Base-by-base conservation (phyloP, 2,113 vertebrate species). In the Phalacrocorax aristotelis region DNA sequence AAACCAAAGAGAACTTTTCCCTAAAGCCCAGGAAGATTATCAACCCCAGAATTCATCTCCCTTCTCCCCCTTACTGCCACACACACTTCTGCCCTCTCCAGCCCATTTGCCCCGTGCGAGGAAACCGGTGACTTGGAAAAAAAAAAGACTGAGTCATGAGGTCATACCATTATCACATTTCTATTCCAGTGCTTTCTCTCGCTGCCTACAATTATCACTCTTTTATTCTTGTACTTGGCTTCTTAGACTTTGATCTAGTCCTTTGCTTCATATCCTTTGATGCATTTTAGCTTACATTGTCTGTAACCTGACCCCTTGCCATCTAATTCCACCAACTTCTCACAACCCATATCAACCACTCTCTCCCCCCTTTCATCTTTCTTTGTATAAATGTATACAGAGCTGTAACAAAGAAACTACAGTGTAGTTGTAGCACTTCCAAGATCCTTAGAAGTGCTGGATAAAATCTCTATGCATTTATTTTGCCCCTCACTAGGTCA, bases 221-320 rank as follows among this genome's bases (percentile, higher is more conserved):
- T 77, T 95, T 98, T 95, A 92, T 97, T 97, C 95, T 93, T 94
- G 94, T 87, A 93, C 94, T 96, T 95, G 93, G 96, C 95, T 97
- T 95, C 92, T 96, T 52, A 92, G 95, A 94, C 97, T 97, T 98
- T 98, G 97, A 98, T 98, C 96, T 95, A 57, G 93, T 95, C 95
- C 93, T 94, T 96, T 94, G 93, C 96, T 96, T 96, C 58, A 57
- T 95, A 65, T 32, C 95, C 96, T 98, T 97, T 97, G 97, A 98
- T 97, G 97, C 97, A 91, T 97, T 98, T 97, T 93, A 87, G 94
- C 95, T 97, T 96, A 97, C 96, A 93, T 96, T 97, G 97, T 97
- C 90, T 97, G 97, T 95, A 97, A 98, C 83, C 95, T 93, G 97
- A 97, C 95, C 97, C 96, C 52, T 97, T 89, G 81, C 97, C 96